These are phyloP conservation scores for Myotis brandtii DNA, from an alignment of 2,113 vertebrate species.

Conservation along the genomic window DNA sequence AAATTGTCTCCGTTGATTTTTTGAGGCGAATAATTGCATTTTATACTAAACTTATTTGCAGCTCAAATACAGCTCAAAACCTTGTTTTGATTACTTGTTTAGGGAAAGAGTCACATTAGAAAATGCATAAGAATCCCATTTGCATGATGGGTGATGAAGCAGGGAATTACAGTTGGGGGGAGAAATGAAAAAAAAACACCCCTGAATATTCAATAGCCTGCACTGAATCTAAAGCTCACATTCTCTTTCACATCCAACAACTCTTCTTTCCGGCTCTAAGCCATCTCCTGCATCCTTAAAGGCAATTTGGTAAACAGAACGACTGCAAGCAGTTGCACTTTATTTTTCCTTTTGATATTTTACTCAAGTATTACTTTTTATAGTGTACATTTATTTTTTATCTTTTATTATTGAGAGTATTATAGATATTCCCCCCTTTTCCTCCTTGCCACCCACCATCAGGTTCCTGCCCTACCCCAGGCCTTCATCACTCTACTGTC, in stretches of 20 bases:
- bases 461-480: too few relatives aligned
- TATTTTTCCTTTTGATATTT: too few relatives aligned
- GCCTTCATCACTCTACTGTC: too few relatives aligned
- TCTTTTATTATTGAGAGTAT: too few relatives aligned
- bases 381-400: too few relatives aligned
- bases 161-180: conserved; percentile 23
- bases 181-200: too few relatives aligned
- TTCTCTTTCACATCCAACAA: not conserved
- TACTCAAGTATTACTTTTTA: too few relatives aligned
- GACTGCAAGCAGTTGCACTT: too few relatives aligned
- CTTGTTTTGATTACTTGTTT: conserved; percentile 77
- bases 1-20: conserved; percentile 68
- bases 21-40: conserved; percentile 70
- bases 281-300: not conserved
- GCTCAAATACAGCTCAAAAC: conserved; percentile 67
- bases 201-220: conserved; percentile 55
- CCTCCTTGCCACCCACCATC: too few relatives aligned
- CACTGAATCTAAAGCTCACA: not conserved
- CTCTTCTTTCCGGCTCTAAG: not conserved
- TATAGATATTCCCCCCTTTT: too few relatives aligned
- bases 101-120: conserved; percentile 53
- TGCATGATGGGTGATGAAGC: conserved; percentile 67
- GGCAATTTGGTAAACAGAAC: not conserved
- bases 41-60: conserved; percentile 77
- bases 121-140: conserved; percentile 66